Percentiles rank a stretch among this genome's conserved stretches.
Conservation (phyloP, 1,140 invertebrate species). For the Glossosoma conforme region DNA sequence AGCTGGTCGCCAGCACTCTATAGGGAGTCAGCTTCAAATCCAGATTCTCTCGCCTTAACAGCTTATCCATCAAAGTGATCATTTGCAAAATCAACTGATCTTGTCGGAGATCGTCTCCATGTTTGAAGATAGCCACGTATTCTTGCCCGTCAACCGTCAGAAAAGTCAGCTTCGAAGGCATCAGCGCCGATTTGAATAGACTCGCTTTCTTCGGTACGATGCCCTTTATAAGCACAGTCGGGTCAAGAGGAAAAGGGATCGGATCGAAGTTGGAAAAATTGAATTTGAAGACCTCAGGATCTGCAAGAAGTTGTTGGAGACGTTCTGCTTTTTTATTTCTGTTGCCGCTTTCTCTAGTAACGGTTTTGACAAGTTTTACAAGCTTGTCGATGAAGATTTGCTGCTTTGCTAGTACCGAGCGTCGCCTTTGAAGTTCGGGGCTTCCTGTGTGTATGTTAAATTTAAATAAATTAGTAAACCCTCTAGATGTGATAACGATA, state of each 20-base stretch:
- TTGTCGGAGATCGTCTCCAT: constrained; percentile 97
- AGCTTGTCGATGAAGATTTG: constrained; percentile 89
- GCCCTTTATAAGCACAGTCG: constrained; percentile 82
- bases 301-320: constrained; percentile 74
- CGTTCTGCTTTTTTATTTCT: constrained; percentile 88
- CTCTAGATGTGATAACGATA: no score
- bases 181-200: constrained; percentile 94
- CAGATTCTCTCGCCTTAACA: constrained; percentile 87
- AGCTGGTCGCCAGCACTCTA: constrained; percentile 86
- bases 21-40: constrained; percentile 96
- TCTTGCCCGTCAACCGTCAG: constrained; percentile 74
- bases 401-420: constrained; percentile 72
- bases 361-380: constrained; percentile 83
- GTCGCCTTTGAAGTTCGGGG: constrained; percentile 62
- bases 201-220: constrained; percentile 86
- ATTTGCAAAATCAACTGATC: constrained; percentile 97
- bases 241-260: constrained; percentile 91
- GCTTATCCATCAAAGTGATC: constrained; percentile 97
- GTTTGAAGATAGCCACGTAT: constrained; percentile 97
- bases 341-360: constrained; percentile 89
- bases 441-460: no score
- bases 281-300: constrained; percentile 76
- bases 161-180: constrained; percentile 96
- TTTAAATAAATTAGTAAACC: no score
- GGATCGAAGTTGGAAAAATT: constrained; percentile 91